Evolutionary conservation across 2,797 vertebrate genomes (phyloP), one percentile per base, ranked within the genome.

Genomic region (Halcyon leucocephala): DNA sequence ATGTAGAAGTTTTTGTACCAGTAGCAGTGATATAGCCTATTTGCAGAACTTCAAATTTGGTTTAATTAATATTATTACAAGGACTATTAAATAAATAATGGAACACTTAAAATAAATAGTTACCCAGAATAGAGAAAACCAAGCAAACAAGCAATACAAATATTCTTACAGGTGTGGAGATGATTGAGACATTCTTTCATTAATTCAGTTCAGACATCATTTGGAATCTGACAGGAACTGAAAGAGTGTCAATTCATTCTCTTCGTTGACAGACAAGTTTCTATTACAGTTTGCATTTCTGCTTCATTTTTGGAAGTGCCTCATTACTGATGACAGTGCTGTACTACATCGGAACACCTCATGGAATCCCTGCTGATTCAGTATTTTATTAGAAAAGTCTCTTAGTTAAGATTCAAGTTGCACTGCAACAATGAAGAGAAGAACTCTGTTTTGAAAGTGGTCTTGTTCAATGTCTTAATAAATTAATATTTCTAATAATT

Each of bases 161-260:
- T 82, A 70, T 57, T 82, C 92, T 80, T 77, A 92, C 64, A 95
- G 39, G 44, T 79, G 71, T 5, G 14, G 69, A 89, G 73, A n/a
- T 90, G 79, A 82, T 20, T 81, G 80, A 97, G 83, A 92, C 58
- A 74, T 52, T 92, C 57, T 70, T 90, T 82, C 86, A 48, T 65
- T 8, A 83, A 73, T 76, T 95, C 71, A 89, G 72, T 66, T 94
- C 82, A 90, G 78, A 61, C 82, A 78, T 70, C 49, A 2, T 49
- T 49, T 84, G 80, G 83, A 89, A 93, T 85, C 49, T 89, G 66
- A 92, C 28, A 55, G 82, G 90, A 95, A 93, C 35, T 77, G 65
- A 96, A 94, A 92, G 46, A 86, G 60, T 39, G 39, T 52, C 86
- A 88, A 44, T 64, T 93, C 33, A 85, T 65, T 90, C 79, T 85